Base-by-base conservation (phyloP, 53 echinoderm and acorn worm genomes). In the Luidia sarsii region DNA sequence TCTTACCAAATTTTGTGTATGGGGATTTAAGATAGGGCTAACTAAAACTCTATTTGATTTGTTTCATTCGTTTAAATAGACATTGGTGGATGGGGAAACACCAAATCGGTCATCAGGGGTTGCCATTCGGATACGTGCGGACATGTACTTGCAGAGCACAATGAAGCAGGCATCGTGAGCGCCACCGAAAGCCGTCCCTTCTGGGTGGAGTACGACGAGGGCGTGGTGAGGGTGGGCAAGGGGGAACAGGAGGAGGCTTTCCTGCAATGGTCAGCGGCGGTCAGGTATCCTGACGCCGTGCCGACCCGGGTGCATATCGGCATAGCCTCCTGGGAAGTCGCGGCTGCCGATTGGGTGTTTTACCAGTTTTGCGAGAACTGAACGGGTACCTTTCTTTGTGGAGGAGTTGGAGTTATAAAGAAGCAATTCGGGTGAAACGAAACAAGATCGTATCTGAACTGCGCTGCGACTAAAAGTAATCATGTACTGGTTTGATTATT, bases 201-300 rank as follows among this genome's bases (percentile, higher is more conserved):
- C 50, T 52, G 71, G 37, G 14, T 71, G 33, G 71, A 53, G 36
- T 71, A 51, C 71, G 34, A 51, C 33, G 71, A 50, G 50, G 71
- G 71, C 52, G 71, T 71, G 19, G 71, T 71, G 32, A 71, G 28
- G 48, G 71, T 63, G 2, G 63, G 63, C 20, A 63, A 63, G 32
- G 63, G 63, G 1, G 63, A 36, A 35, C 63, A 63, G n/a, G 20
- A 33, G 33, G 32, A 50, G 35, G 71, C 71, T 51, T 71, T 71
- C 53, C 34, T 52, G 50, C 20, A 71, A 35, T 71, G 71, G 71
- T 50, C 50, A 21, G 71, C 71, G 34, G 52, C 50, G 21, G 50
- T 52, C 34, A 52, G 71, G 10, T 19, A 33, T n/a, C 33, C 32
- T 36, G 16, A 36, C 7, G 35, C 15, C 20, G 52, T 51, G 9